Conservation (phyloP, 2,888 invertebrate genomes). For the Lithodes maja region DNA sequence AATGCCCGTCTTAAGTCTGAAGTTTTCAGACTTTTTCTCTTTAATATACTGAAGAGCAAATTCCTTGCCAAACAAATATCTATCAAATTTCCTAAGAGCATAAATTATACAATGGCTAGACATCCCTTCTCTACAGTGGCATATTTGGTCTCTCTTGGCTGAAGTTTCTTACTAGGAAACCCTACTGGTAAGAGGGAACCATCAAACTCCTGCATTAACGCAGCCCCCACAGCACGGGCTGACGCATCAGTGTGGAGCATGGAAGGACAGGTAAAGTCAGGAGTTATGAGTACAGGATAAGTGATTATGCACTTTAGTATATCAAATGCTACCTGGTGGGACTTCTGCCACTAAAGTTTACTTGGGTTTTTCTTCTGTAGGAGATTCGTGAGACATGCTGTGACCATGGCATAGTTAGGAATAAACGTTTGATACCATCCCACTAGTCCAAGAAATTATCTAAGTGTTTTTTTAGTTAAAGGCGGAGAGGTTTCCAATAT, state of each 20-base stretch:
- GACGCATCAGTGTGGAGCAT: not conserved
- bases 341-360: not conserved
- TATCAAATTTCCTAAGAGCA: slow-evolving; percentile 4
- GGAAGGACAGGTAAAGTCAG: not conserved
- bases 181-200: not conserved
- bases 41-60: not conserved
- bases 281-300: not conserved
- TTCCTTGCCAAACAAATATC: slow-evolving; percentile 6
- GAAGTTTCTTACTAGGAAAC: not conserved
- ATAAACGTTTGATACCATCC: not conserved
- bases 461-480: not conserved
- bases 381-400: not conserved
- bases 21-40: not conserved
- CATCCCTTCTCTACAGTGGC: too few relatives aligned
- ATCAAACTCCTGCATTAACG: not conserved
- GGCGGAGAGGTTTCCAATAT: not conserved
- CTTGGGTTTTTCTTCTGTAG: not conserved
- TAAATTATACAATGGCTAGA: not conserved
- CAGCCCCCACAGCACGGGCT: not conserved
- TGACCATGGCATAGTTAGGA: not conserved
- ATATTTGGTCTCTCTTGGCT: not conserved
- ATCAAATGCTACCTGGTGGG: slow-evolving; percentile 2
- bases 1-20: not conserved
- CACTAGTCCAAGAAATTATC: not conserved
- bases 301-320: not conserved